phyloP scores from a whole-genome alignment of 2,113 vertebrate species.

The Miniopterus natalensis region DNA sequence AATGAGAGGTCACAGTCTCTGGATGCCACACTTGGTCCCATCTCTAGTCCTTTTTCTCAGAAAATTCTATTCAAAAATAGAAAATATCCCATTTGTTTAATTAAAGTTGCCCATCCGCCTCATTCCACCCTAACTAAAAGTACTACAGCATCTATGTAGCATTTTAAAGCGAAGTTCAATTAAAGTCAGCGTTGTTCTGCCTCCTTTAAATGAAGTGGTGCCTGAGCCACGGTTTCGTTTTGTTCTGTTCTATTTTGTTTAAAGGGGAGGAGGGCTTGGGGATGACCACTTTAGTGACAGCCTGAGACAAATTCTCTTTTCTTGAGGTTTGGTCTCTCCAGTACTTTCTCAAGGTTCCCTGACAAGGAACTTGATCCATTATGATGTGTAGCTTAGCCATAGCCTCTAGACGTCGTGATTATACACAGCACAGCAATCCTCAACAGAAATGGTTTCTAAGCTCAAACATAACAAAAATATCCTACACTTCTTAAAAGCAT shows the following conservation, averaged over 20 bases:
- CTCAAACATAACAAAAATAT: constrained; percentile 48
- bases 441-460: not conserved
- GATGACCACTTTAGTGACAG: constrained; percentile 20
- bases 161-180: not conserved
- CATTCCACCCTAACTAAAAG: not conserved
- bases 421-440: not conserved
- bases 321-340: constrained; percentile 29
- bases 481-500: constrained; percentile 36
- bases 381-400: not conserved
- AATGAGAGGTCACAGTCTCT: not conserved
- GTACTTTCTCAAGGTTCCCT: not conserved
- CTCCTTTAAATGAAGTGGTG: constrained; percentile 34
- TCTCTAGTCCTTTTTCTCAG: not conserved
- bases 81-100: not conserved
- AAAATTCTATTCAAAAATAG: not conserved
- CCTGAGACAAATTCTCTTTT: constrained; percentile 30
- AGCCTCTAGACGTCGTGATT: not conserved
- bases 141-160: not conserved
- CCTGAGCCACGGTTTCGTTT: not conserved
- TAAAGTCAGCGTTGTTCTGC: not conserved
- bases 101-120: not conserved
- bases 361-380: constrained; percentile 17
- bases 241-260: constrained; percentile 15
- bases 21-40: not conserved
- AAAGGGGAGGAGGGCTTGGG: not conserved